Base-by-base conservation (phyloP, 2,888 invertebrate species). In the Lasioglossum lativentre region DNA sequence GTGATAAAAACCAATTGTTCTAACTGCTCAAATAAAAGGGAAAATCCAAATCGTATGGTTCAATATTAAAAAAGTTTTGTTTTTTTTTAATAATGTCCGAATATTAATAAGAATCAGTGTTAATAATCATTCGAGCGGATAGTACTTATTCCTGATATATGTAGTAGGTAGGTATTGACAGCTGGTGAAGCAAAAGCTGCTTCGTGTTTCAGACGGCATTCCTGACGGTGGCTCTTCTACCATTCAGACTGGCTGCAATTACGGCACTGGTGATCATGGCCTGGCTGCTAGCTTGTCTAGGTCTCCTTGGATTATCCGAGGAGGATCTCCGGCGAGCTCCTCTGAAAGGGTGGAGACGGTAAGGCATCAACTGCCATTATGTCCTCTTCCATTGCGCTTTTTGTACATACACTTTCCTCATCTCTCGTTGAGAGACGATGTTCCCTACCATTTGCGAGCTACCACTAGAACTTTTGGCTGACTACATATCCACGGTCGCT, bases 281-380 rank as follows among this genome's bases (percentile, higher is more conserved):
- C 0, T 98, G 98, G 98, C 95, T 98, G 86, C 96, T 99, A 75
- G 98, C 98, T 52, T 97, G 97, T 91, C 96, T 98, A 83, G 98
- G 98, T 56, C 96, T 98, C 23, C 97, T 97, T 93, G 98, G 98
- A 10, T 95, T 98, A 59, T 97, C 97, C 30, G 97, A 98, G 93
- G 97, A 98, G 78, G 98, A 99, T 90, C 95, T 98, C 27, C 96
- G 97, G 90, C 95, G 96, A 88, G 96, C 97, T 93, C 99, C 99
- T 4, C 96, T 99, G 92, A 96, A 97, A 19, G 98, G 98, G 92
- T 99, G 99, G 99, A 96, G 99, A 95, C 97, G 97, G 99, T 99
- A 96, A 96, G 96, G 95, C 75, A 40, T 68, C 72, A 47, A 59
- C n/a, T 40, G 38, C 42, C 52, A 74, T 78, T 47, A 66, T 76